Evolutionary conservation across 2,113 vertebrate species (phyloP).

Genomic region (Nibea coibor): DNA sequence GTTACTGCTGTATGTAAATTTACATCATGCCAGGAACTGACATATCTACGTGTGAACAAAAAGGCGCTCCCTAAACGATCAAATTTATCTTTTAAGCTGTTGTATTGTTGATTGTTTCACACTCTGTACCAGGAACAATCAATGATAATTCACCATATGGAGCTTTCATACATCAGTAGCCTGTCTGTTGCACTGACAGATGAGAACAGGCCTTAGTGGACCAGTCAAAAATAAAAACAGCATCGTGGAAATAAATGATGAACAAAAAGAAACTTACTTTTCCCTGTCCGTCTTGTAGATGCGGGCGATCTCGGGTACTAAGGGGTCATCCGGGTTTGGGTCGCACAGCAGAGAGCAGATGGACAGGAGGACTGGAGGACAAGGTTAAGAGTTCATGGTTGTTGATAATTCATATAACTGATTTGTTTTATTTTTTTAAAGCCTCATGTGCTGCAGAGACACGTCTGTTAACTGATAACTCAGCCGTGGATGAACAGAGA

Average conservation of each 20-base stretch:
- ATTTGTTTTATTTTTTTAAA: too few relatives aligned
- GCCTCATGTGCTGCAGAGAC: not conserved
- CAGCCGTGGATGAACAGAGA: slow-evolving; percentile 1
- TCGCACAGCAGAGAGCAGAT: slow-evolving; percentile 99
- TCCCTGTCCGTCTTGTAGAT: slow-evolving; percentile 99
- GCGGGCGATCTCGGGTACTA: slow-evolving; percentile 99
- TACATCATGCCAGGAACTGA: too few relatives aligned
- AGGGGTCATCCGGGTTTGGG: slow-evolving; percentile 99
- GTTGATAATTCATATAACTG: too few relatives aligned
- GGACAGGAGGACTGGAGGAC: slow-evolving; percentile 94
- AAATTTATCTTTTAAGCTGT: too few relatives aligned
- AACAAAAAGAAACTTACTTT: slow-evolving; percentile 88
- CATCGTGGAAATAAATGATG: not conserved
- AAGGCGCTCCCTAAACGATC: too few relatives aligned
- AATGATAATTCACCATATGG: too few relatives aligned
- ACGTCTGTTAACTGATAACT: not conserved
- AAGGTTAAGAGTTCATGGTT: not conserved
- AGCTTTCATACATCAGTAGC: not conserved
- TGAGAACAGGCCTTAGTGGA: not conserved
- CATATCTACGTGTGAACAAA: too few relatives aligned
- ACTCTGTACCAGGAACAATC: not conserved
- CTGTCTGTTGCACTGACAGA: not conserved
- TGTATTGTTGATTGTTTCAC: not conserved
- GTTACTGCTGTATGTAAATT: too few relatives aligned
- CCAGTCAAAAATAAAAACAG: not conserved